Conservation (phyloP, 1,140 invertebrate genomes). For the Manduca sexta region DNA sequence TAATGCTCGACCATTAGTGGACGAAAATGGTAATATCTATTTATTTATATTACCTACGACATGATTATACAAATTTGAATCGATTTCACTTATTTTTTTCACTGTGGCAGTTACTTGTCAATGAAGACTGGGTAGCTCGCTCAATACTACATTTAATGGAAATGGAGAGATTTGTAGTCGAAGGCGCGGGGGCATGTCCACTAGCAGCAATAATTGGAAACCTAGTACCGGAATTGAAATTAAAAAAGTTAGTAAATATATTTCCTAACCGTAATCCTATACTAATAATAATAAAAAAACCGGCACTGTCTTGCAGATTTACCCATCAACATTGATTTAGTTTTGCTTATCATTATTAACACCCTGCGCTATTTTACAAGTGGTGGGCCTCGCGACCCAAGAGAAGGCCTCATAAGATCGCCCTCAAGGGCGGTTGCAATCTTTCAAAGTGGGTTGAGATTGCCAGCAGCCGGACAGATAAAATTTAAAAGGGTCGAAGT, state of each 20-base stretch:
- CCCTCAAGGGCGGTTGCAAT: no score
- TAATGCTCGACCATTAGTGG: conserved; percentile 75
- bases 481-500: no score
- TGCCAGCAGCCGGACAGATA: no score
- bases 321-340: no score
- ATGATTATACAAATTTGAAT: no score
- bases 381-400: no score
- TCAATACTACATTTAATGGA: conserved; percentile 81
- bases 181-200: conserved; percentile 81
- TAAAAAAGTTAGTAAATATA: conserved; percentile 75
- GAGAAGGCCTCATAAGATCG: no score
- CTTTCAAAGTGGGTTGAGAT: no score
- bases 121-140: conserved; percentile 78
- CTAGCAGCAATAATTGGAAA: conserved; percentile 81
- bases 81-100: background rate
- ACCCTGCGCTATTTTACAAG: no score
- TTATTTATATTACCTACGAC: background rate
- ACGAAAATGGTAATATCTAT: conserved; percentile 75
- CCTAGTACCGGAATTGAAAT: conserved; percentile 78
- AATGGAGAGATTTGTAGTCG: conserved; percentile 81
- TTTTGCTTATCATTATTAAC: no score
- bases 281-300: no score
- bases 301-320: no score
- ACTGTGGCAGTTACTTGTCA: conserved; percentile 61
- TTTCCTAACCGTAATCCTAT: background rate